Evolutionary conservation across 2,113 vertebrate species (phyloP).

Genomic region (Heterocephalus glaber): DNA sequence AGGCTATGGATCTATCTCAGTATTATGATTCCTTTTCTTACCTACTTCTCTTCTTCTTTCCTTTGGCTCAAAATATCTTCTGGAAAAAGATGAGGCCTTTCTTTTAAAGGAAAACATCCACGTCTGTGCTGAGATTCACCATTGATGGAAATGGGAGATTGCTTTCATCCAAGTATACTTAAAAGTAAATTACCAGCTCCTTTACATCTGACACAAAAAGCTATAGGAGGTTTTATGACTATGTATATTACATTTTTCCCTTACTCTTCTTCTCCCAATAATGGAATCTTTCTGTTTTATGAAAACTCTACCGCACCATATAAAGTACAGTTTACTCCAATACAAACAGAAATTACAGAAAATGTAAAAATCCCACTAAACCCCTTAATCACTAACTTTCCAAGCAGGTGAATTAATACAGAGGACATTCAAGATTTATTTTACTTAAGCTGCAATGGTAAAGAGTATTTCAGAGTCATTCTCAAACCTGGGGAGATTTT

Average conservation of each 20-base stretch:
- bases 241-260: not conserved
- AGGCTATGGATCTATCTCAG: not conserved
- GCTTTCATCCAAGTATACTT: conserved; percentile 69
- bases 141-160: conserved; percentile 70
- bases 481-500: conserved; percentile 61
- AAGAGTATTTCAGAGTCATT: conserved; percentile 67
- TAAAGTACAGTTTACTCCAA: conserved; percentile 61
- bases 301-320: not conserved
- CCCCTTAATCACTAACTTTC: conserved; percentile 61
- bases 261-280: not conserved
- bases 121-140: conserved; percentile 73
- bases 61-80: conserved; percentile 13
- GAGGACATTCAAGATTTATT: conserved; percentile 47
- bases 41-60: not conserved
- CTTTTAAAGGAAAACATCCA: conserved; percentile 71
- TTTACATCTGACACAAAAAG: conserved; percentile 70
- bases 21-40: not conserved
- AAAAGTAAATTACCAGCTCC: conserved; percentile 74
- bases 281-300: conserved; percentile 42
- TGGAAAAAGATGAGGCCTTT: not conserved
- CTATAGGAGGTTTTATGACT: not conserved
- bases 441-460: conserved; percentile 54
- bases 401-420: conserved; percentile 68
- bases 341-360: conserved; percentile 66
- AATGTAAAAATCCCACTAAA: conserved; percentile 64